Percentiles rank a stretch among this genome's conserved stretches.
Evolutionary conservation across 2,888 invertebrate species (phyloP).

Genomic region (Heliconius cydno): DNA sequence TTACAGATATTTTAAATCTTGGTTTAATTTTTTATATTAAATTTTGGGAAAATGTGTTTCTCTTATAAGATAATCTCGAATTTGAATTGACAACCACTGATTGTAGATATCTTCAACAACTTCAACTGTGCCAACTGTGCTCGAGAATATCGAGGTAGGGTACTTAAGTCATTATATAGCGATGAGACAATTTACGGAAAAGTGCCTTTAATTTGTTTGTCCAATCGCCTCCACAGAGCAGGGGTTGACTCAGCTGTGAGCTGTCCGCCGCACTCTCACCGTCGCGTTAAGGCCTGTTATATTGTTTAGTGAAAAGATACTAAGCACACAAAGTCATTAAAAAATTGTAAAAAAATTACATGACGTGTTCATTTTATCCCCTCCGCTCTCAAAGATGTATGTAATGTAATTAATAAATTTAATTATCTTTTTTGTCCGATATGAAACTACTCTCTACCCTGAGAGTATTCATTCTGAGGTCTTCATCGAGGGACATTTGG

Average conservation of each 20-base stretch:
- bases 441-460: too few species aligned
- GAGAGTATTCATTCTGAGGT: too few species aligned
- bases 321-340: background rate
- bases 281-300: conserved; percentile 8
- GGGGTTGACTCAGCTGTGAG: conserved; percentile 15
- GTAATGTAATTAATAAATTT: too few species aligned
- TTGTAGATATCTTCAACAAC: too few species aligned
- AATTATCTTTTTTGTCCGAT: too few species aligned
- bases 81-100: background rate
- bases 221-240: background rate
- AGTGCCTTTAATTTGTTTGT: conserved; percentile 14
- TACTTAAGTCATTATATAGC: conserved; percentile 21
- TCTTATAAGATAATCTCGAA: too few species aligned
- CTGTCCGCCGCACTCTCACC: background rate
- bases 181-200: conserved; percentile 15
- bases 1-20: too few species aligned
- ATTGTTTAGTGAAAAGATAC: background rate
- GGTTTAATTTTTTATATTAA: too few species aligned
- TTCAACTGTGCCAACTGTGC: background rate
- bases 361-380: background rate
- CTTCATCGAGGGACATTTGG: too few species aligned
- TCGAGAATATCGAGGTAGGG: background rate
- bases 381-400: too few species aligned
- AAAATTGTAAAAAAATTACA: background rate
- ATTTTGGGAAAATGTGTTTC: too few species aligned